These are phyloP conservation scores for Mesorhabditis belari DNA, from an alignment of 2,888 invertebrate genomes.

Conservation along the genomic window DNA sequence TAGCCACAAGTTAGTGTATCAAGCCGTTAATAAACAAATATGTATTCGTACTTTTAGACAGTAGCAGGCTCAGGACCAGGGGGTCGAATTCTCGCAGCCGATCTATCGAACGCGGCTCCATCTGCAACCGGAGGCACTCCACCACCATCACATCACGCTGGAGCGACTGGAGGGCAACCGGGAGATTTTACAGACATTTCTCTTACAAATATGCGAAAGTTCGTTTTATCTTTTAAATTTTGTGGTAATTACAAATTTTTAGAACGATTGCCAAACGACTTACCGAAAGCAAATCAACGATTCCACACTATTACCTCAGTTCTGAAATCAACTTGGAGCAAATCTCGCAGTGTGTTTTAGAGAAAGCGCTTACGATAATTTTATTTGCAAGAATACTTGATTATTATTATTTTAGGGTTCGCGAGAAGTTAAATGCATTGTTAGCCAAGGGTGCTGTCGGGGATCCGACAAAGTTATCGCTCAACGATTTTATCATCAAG, in stretches of 20 bases:
- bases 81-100: slow-evolving; percentile 47
- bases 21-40: too few species aligned
- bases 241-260: too few species aligned
- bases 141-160: slow-evolving; percentile 55
- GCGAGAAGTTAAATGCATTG: slow-evolving; percentile 57
- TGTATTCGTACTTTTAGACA: slow-evolving; percentile 10
- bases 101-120: slow-evolving; percentile 54
- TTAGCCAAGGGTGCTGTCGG: slow-evolving; percentile 32
- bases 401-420: slow-evolving; percentile 56
- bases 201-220: slow-evolving; percentile 61
- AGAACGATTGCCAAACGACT: slow-evolving; percentile 65
- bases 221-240: too few species aligned
- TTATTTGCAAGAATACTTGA: not conserved
- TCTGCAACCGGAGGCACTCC: slow-evolving; percentile 61
- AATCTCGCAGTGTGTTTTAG: slow-evolving; percentile 61
- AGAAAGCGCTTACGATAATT: too few species aligned
- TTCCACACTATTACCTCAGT: slow-evolving; percentile 93
- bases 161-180: not conserved
- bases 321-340: slow-evolving; percentile 77
- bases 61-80: slow-evolving; percentile 58
- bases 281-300: slow-evolving; percentile 66
- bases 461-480: slow-evolving; percentile 58
- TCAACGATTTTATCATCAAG: slow-evolving; percentile 68
- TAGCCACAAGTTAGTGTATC: not conserved
- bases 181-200: slow-evolving; percentile 59